Conservation (phyloP, 2,888 invertebrate genomes). For the Cephus runcator region DNA sequence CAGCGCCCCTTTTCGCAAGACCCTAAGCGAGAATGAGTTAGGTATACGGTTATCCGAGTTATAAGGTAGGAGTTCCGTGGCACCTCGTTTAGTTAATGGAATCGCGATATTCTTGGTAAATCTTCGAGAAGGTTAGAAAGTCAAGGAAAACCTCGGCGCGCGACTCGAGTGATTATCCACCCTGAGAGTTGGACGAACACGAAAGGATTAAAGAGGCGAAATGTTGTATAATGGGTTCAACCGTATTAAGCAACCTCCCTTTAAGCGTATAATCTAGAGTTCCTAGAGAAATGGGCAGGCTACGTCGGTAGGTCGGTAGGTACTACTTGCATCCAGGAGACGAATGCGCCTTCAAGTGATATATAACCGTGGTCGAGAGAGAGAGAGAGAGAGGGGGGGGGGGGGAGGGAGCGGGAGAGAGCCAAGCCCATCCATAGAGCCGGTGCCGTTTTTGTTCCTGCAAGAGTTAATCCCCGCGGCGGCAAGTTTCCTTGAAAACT, state of each 20-base stretch:
- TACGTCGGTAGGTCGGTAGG: not conserved
- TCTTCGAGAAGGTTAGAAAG: too few species aligned
- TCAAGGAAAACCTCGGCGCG: too few species aligned
- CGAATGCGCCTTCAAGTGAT: conserved; percentile 17
- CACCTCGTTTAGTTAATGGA: too few species aligned
- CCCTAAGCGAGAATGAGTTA: too few species aligned
- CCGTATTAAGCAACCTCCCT: conserved; percentile 2
- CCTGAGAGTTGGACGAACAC: not conserved
- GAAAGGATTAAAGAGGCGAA: conserved; percentile 19
- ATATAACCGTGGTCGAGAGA: conserved; percentile 21
- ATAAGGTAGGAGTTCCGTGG: too few species aligned
- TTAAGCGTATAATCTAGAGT: conserved; percentile 26
- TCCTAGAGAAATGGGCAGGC: not conserved
- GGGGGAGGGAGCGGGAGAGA: not conserved
- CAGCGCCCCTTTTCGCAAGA: too few species aligned
- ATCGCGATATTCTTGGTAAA: too few species aligned
- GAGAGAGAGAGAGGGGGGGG: not conserved
- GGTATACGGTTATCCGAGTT: too few species aligned
- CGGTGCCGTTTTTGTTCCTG: conserved; percentile 49
- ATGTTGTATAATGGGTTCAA: conserved; percentile 1
- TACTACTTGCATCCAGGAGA: not conserved
- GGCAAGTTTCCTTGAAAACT: conserved; percentile 48
- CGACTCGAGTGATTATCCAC: not conserved
- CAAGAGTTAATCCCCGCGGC: conserved; percentile 53
- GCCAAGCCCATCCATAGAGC: conserved; percentile 14